A percentile compares a stretch with the other conserved stretches of the same genome.
Conservation (phyloP, 2,113 vertebrate species). For the Actinemys pallida region DNA sequence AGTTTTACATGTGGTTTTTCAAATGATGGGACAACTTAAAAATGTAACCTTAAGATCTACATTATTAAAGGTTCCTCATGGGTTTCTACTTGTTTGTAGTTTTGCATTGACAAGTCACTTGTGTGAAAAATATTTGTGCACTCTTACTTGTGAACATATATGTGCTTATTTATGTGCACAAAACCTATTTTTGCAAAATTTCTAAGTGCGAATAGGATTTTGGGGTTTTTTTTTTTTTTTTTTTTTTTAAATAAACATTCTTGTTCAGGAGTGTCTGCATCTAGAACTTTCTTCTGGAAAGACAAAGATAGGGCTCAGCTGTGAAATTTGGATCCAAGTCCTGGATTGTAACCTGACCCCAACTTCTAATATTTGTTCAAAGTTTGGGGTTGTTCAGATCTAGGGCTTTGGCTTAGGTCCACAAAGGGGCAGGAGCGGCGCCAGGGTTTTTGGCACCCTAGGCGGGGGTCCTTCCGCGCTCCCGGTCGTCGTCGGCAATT, state of each 20-base stretch:
- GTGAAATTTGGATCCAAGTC: not conserved
- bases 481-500: too few relatives aligned
- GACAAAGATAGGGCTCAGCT: not conserved
- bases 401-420: not conserved
- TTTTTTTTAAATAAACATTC: not conserved
- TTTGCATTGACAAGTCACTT: not conserved
- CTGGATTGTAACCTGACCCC: not conserved
- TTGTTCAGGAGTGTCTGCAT: not conserved
- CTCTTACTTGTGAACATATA: not conserved
- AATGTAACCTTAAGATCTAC: not conserved
- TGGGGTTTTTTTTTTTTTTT: not conserved
- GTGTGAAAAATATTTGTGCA: not conserved
- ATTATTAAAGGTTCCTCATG: not conserved
- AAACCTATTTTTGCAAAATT: not conserved
- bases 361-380: not conserved
- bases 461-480: too few relatives aligned
- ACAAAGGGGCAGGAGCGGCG: too few relatives aligned
- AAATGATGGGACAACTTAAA: slow-evolving; percentile 7
- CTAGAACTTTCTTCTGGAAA: not conserved
- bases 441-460: too few relatives aligned
- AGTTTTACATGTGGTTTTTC: not conserved
- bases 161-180: not conserved
- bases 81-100: not conserved
- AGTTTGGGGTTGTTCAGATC: not conserved
- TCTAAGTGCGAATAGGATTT: not conserved